Percentiles rank a stretch among this genome's conserved stretches.
phyloP scores from a whole-genome alignment of 2,113 vertebrate species.

The Pachypanchax playfairii region DNA sequence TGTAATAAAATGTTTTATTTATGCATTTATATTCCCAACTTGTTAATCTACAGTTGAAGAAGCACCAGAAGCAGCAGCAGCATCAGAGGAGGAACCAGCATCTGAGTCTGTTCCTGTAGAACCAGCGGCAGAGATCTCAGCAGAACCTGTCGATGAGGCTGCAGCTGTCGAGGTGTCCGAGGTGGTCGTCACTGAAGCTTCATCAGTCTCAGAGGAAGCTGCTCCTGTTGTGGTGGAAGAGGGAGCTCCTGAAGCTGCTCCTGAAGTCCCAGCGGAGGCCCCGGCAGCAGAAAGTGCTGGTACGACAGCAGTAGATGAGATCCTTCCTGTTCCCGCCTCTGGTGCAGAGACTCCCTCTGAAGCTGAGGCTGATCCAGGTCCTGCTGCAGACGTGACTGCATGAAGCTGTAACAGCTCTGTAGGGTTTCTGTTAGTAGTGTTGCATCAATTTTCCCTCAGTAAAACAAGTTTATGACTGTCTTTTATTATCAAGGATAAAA shows the following conservation, averaged over 20 bases:
- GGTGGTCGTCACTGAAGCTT: constrained; percentile 12
- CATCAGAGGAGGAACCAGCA: constrained; percentile 8
- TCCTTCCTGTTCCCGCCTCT: constrained; percentile 25
- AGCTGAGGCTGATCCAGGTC: constrained; percentile 40
- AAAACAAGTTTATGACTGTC: constrained; percentile 45
- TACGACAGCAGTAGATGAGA: constrained; percentile 57
- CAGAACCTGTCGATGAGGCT: constrained; percentile 6
- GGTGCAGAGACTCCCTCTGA: constrained; percentile 44
- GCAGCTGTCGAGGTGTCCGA: neutral
- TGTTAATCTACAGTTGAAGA: constrained; percentile 17
- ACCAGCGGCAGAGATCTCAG: constrained; percentile 18
- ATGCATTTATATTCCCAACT: neutral
- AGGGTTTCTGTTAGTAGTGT: constrained; percentile 24
- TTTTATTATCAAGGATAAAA: neutral
- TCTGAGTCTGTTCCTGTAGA: constrained; percentile 3
- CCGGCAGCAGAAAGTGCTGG: constrained; percentile 43
- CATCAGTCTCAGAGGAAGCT: constrained; percentile 34
- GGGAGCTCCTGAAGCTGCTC: neutral
- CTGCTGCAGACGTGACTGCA: constrained; percentile 51
- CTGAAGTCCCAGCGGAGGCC: constrained; percentile 18
- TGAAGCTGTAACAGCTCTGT: constrained; percentile 27
- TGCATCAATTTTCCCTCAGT: constrained; percentile 16
- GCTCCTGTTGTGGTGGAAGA: constrained; percentile 12
- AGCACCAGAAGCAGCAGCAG: neutral
- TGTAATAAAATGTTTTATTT: neutral